These are phyloP conservation scores for Pseudomyrmex dendroicus DNA, from an alignment of 1,140 invertebrate species.

Conservation along the genomic window DNA sequence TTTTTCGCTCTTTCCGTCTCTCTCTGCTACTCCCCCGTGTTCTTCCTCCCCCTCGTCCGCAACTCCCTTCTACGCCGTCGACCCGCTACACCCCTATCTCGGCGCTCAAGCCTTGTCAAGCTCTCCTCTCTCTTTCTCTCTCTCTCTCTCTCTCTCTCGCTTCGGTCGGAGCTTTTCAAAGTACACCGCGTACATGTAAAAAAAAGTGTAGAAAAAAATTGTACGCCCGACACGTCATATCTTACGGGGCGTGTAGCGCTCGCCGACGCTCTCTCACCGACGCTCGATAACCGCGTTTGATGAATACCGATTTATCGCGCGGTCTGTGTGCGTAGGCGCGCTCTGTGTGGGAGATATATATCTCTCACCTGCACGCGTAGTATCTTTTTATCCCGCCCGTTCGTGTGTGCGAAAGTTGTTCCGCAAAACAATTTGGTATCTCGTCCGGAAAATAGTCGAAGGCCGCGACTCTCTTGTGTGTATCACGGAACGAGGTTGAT, in stretches of 20 bases:
- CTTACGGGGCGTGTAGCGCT: conserved; percentile 51
- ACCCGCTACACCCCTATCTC: background rate
- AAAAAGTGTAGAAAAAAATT: conserved; percentile 57
- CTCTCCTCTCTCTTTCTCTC: conserved; percentile 15
- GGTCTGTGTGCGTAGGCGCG: background rate
- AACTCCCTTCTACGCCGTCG: background rate
- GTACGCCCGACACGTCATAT: conserved; percentile 60
- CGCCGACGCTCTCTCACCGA: conserved; percentile 46
- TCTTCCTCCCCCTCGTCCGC: conserved; percentile 3
- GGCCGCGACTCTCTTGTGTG: background rate
- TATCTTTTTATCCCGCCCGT: conserved; percentile 32
- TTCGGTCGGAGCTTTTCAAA: conserved; percentile 56
- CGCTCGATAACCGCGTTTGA: conserved; percentile 59
- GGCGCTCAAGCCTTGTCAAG: conserved; percentile 43
- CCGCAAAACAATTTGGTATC: conserved; percentile 47
- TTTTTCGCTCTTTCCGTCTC: conserved; percentile 21
- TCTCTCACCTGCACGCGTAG: conserved; percentile 25
- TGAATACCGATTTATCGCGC: conserved; percentile 52
- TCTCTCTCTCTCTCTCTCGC: conserved; percentile 44
- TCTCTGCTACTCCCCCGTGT: conserved; percentile 13
- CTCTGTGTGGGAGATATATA: conserved; percentile 7
- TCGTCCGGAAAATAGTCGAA: conserved; percentile 21
- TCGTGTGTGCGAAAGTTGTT: conserved; percentile 7
- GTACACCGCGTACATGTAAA: conserved; percentile 51
- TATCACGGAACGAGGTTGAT: background rate